These are phyloP conservation scores for Bugula neritina DNA, from an alignment of 2,888 invertebrate species.

Conservation along the genomic window DNA sequence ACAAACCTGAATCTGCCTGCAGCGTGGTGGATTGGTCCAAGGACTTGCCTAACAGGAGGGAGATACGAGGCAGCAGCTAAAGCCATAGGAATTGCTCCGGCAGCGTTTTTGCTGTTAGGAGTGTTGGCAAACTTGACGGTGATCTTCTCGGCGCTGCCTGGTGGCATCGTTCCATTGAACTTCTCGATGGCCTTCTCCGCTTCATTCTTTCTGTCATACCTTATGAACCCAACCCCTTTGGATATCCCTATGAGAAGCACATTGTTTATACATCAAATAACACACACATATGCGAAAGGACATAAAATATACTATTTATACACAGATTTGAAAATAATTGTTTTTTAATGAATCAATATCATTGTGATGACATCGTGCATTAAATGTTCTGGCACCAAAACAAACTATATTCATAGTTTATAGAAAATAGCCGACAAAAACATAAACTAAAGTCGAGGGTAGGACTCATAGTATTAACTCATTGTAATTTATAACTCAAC, in stretches of 20 bases:
- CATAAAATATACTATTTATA: too few relatives aligned
- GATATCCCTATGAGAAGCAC: slow-evolving; percentile 68
- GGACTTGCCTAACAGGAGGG: slow-evolving; percentile 62
- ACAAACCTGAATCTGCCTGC: slow-evolving; percentile 49
- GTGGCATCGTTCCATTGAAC: slow-evolving; percentile 74
- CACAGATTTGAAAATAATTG: too few relatives aligned
- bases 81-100: slow-evolving; percentile 37
- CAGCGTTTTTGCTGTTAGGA: slow-evolving; percentile 27
- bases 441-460: too few relatives aligned
- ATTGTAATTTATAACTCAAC: background rate
- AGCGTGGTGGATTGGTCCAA: slow-evolving; percentile 79
- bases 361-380: too few relatives aligned
- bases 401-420: too few relatives aligned
- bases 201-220: slow-evolving; percentile 77
- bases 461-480: too few relatives aligned
- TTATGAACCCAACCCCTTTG: slow-evolving; percentile 79
- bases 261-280: too few relatives aligned
- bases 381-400: too few relatives aligned
- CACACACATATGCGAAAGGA: too few relatives aligned
- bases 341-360: too few relatives aligned
- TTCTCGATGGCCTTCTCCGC: slow-evolving; percentile 79
- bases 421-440: too few relatives aligned
- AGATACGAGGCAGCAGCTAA: slow-evolving; percentile 47
- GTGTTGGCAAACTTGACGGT: slow-evolving; percentile 31
- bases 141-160: slow-evolving; percentile 59